Evolutionary conservation across 1,140 invertebrate species (phyloP), one percentile per base, ranked within the genome.

Genomic region (Sinonovacula constricta): DNA sequence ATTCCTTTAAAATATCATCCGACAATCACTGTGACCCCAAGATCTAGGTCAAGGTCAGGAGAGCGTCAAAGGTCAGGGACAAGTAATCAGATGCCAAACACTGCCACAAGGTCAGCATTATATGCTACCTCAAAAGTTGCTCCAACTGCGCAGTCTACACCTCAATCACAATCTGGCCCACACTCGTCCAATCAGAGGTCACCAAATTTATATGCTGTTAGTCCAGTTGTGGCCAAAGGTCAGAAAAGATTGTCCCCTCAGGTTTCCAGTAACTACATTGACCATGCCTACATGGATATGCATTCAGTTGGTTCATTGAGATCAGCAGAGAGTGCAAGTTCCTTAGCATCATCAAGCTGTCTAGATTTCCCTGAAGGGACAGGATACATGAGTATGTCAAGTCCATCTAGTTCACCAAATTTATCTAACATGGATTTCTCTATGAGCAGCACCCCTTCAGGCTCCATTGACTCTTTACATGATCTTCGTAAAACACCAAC

Each of bases 321-420:
- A 79, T 82, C 65, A 76, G 80, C 70, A 54, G 80, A 62, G 36
- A 84, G 80, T 75, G 33, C 76, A 1, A 81, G 66, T 57, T 84
- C 83, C 39, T 56, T 84, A 34, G 71, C 77, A 28, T 82, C 80
- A 36, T 68, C 72, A 5, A 69, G 75, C 12, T 56, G 63, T 49
- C 51, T 83, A 4, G 65, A 72, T 33, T 74, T 70, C 30, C 57
- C 75, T 39, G 79, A 82, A 31, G 85, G 80, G 39, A 62, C 83
- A 3, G 86, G 84, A 2, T 84, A 86, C 74, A 86, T 88, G 28
- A 86, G 82, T 49, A 84, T 83, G 81, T 81, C 83, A n/a, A 85
- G 84, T 68, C 79, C 83, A 24, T 83, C 80, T 66, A 82, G 80
- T 60, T 84, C 83, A 45, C 83, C 83, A 45, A 84, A 84, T 53